Evolutionary conservation across 1,140 invertebrate genomes (phyloP).

Genomic region (Gonioctena quinquepunctata): DNA sequence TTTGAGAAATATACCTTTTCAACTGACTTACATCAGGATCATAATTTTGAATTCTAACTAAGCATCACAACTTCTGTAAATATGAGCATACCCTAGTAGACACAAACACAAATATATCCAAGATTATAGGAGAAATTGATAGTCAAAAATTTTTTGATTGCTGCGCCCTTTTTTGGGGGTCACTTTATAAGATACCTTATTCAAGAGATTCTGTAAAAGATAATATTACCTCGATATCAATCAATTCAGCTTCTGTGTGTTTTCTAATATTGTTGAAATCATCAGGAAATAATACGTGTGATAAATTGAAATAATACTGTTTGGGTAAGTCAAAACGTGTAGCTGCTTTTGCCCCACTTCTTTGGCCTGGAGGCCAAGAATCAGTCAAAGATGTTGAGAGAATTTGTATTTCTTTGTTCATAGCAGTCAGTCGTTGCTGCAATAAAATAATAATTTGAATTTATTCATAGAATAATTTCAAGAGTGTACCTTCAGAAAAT

Average conservation of each 20-base stretch:
- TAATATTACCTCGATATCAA: constrained; percentile 65
- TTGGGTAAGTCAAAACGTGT: constrained; percentile 84
- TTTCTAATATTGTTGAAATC: constrained; percentile 66
- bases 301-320: constrained; percentile 83
- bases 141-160: not conserved
- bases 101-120: too few species aligned
- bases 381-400: constrained; percentile 57
- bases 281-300: constrained; percentile 76
- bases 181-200: too few species aligned
- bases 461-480: constrained; percentile 6
- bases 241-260: constrained; percentile 64
- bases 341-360: constrained; percentile 66
- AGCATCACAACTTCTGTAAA: too few species aligned
- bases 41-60: too few species aligned
- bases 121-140: not conserved
- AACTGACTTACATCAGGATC: too few species aligned
- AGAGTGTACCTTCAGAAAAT: constrained; percentile 66
- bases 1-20: too few species aligned
- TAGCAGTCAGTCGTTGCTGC: constrained; percentile 58
- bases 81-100: too few species aligned
- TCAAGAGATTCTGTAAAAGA: too few species aligned
- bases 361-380: constrained; percentile 82
- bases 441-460: constrained; percentile 27
- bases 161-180: not conserved
- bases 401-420: constrained; percentile 59